Conservation (phyloP, 2,113 vertebrate genomes). For the Ailuropoda melanoleuca region DNA sequence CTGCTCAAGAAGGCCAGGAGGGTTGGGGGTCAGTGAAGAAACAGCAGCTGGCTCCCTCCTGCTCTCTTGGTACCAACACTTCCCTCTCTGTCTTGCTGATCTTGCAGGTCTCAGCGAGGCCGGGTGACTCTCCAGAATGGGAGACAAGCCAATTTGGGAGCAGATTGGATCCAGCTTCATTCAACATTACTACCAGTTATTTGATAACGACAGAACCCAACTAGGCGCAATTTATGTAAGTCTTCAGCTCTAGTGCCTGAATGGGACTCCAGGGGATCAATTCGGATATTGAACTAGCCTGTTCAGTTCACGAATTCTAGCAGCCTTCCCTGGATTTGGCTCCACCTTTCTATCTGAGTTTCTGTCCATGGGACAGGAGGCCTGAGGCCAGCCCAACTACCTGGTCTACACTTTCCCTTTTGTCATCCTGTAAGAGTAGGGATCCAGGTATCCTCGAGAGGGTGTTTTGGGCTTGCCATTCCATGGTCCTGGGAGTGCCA, state of each 20-base stretch:
- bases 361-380: background rate
- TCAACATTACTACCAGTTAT: slow-evolving; percentile 97
- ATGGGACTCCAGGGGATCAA: background rate
- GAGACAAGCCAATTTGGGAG: slow-evolving; percentile 98
- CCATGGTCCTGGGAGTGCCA: background rate
- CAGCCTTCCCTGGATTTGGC: background rate
- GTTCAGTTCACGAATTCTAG: background rate
- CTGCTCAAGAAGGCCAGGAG: background rate
- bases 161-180: slow-evolving; percentile 99
- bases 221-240: slow-evolving; percentile 98
- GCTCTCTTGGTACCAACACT: background rate
- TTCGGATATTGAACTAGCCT: background rate
- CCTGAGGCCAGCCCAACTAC: background rate
- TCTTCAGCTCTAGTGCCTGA: slow-evolving; percentile 69
- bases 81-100: slow-evolving; percentile 32
- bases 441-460: background rate
- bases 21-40: background rate
- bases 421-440: background rate
- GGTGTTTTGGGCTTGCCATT: background rate
- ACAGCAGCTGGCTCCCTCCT: background rate
- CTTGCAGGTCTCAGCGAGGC: slow-evolving; percentile 87
- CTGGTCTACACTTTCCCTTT: background rate
- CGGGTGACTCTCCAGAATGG: slow-evolving; percentile 94
- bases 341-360: background rate
- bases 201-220: slow-evolving; percentile 95